A percentile compares a stretch with the other conserved stretches of the same genome.
Conservation (phyloP, 2,888 invertebrate genomes). For the Drosophila histrio region DNA sequence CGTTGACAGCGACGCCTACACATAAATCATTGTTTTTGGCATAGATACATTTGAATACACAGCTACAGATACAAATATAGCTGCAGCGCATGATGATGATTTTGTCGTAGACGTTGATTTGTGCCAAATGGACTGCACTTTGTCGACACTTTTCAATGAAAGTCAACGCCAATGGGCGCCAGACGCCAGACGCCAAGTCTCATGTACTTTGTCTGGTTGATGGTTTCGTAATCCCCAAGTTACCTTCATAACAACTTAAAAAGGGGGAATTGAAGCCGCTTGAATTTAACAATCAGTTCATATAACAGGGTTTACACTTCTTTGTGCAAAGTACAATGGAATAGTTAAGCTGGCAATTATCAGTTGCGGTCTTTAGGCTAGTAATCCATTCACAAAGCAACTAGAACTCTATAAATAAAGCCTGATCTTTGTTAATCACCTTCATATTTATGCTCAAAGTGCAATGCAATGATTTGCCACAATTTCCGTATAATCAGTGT, state of each 20-base stretch:
- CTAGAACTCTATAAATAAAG: neutral
- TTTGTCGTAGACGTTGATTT: slow-evolving; percentile 55
- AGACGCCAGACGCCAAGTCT: slow-evolving; percentile 41
- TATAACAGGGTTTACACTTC: neutral
- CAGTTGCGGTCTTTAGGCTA: neutral
- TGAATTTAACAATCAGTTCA: slow-evolving; percentile 1
- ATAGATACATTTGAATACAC: slow-evolving; percentile 40
- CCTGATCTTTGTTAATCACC: neutral
- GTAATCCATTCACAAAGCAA: neutral
- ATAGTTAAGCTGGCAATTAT: slow-evolving; percentile 27
- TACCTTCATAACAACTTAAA: slow-evolving; percentile 14
- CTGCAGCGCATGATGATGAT: slow-evolving; percentile 40
- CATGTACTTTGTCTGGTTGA: slow-evolving; percentile 25
- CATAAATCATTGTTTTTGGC: slow-evolving; percentile 62
- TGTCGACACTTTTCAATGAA: slow-evolving; percentile 43
- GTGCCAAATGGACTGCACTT: slow-evolving; percentile 57
- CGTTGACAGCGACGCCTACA: slow-evolving; percentile 52
- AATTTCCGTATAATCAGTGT: slow-evolving; percentile 8
- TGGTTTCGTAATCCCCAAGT: slow-evolving; percentile 30
- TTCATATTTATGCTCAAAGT: slow-evolving; percentile 3
- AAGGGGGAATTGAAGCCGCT: slow-evolving; percentile 13
- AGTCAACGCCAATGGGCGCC: slow-evolving; percentile 49
- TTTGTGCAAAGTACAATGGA: slow-evolving; percentile 19
- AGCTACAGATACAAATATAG: slow-evolving; percentile 15
- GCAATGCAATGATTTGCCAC: neutral